These are phyloP conservation scores for Electrona antarctica DNA, from an alignment of 2,113 vertebrate genomes.

Conservation along the genomic window DNA sequence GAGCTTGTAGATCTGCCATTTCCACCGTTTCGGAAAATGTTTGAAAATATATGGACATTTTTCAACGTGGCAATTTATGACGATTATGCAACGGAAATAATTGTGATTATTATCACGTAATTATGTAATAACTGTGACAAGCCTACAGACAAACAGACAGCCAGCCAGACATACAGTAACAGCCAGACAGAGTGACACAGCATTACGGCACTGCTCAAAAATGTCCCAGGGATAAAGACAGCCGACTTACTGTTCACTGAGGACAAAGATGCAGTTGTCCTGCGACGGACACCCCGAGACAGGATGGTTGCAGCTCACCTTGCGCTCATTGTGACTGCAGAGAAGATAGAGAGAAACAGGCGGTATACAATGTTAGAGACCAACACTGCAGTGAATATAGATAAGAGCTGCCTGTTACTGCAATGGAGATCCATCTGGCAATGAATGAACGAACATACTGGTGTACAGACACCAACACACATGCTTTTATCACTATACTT, in stretches of 20 bases:
- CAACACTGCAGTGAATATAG: not conserved
- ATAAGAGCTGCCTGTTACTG: too few relatives aligned
- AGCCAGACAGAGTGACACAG: not conserved
- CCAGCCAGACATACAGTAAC: constrained; percentile 11
- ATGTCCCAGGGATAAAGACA: constrained; percentile 50
- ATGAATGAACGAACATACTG: too few relatives aligned
- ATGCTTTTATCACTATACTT: too few relatives aligned
- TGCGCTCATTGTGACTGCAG: constrained; percentile 95
- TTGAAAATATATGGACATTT: not conserved
- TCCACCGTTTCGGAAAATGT: not conserved
- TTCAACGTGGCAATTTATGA: not conserved
- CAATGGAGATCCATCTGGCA: too few relatives aligned
- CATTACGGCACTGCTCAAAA: constrained; percentile 41
- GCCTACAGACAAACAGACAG: constrained; percentile 13
- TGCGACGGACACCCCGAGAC: constrained; percentile 91
- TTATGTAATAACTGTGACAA: too few relatives aligned
- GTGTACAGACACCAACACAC: too few relatives aligned
- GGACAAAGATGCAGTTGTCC: constrained; percentile 98
- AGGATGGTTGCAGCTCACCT: constrained; percentile 98
- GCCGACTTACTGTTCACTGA: constrained; percentile 96
- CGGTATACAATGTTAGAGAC: not conserved
- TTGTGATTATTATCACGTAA: too few relatives aligned
- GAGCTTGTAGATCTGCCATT: not conserved
- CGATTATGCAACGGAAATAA: too few relatives aligned
- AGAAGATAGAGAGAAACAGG: constrained; percentile 4